Evolutionary conservation across 2,113 vertebrate genomes (phyloP), one percentile per base, ranked within the genome.

Genomic region (Gopherus evgoodei): DNA sequence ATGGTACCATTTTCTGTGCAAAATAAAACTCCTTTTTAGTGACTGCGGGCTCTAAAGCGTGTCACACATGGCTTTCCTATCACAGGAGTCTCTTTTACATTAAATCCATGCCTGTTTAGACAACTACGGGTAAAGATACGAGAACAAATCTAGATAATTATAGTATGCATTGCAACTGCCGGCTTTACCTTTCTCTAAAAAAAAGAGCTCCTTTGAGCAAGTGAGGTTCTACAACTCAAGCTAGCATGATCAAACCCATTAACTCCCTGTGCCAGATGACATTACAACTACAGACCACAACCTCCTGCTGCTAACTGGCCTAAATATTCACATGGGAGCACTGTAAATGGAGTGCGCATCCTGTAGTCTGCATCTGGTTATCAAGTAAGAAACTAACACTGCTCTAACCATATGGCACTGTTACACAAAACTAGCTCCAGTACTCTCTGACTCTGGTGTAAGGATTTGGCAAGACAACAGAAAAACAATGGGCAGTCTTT

Each of bases 341-440:
- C 95, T 95, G 94, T 93, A 97, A 97, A 97, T 94, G 94, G 93
- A 96, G 92, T 90, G 90, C 93, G 96, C 27, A 93, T 97, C 89
- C 97, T 95, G 91, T 85, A 97, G 93, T 86, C 94, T 97, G 95
- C 97, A 98, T 98, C 98, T 98, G 97, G 97, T 94, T 97, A 97
- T 97, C 96, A 96, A 96, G 96, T 57, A 94, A 72, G 80, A 96
- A 91, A 87, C 80, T 89, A 94, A 92, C 95, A 96, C 78, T 94
- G 95, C 88, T 96, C 79, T 86, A 90, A 97, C 97, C 98, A 97
- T 97, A 98, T 96, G 97, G 94, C 12, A 49, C 84, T 95, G 95
- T 95, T 97, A 97, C 80, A 96, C 93, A 92, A 87, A 94, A 94
- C 75, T 44, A 93, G 83, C 83, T 93, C 83, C 19, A 89, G n/a